Base-by-base conservation (phyloP, 2,888 invertebrate genomes). In the Netelia melanura region DNA sequence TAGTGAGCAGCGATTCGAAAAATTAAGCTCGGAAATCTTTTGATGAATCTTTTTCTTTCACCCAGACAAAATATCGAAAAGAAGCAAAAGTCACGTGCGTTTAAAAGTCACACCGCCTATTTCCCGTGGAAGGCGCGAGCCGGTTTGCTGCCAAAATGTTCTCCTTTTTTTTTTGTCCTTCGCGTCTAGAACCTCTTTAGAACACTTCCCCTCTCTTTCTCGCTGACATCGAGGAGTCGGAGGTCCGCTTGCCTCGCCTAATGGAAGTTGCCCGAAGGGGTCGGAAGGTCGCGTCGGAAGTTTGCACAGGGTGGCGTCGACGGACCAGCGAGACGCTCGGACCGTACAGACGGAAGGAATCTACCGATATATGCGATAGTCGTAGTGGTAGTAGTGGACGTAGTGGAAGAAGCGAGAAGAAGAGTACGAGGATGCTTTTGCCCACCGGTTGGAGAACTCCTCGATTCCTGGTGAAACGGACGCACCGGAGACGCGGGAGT, bases 181-280 rank as follows among this genome's bases (percentile, higher is more conserved):
- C 62, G 43, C 43, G 30, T 62, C 54, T 64, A 11, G 43, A 62
- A 65, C 52, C 64, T 38, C 56, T 64, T 64, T 71, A 43, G 25
- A 71, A 54, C 23, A 14, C 48, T 14, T 11, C 58, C 68, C 61
- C 30, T 78, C 56, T 70, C 23, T 14, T 11, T 48, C n/a, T 67
- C 17, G 0, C 21, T 68, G 23, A 11, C 23, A 38, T 52, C 52
- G 64, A 54, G 9, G 43, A 52, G 77, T 68, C 68, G 9, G 64
- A 30, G 61, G 44, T 48, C 38, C 44, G 62, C 79, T 78, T 61
- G 71, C 54, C 38, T 64, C 54, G 62, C 38, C 64, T 79, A 79
- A 79, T 79, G 79, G 71, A 79, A 71, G 79, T 71, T 56, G 64
- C 64, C 54, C 43, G 54, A 64, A 77, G 71, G 79, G 71, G 62